These are phyloP conservation scores for Lates calcarifer DNA, from an alignment of 2,113 vertebrate species.

Conservation along the genomic window DNA sequence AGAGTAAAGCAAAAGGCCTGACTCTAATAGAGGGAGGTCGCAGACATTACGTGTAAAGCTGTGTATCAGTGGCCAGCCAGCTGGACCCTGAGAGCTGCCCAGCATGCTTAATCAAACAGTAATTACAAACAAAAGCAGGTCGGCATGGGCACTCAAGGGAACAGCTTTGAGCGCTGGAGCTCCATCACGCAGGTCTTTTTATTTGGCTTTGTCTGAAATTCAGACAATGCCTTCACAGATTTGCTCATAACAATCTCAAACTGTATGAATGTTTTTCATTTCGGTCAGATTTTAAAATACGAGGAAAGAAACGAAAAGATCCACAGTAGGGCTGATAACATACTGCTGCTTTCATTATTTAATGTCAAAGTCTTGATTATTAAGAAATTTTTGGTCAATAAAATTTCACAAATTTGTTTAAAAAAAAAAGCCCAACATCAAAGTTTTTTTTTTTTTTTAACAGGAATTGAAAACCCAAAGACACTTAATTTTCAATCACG, in stretches of 20 bases:
- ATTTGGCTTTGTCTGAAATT: constrained; percentile 69
- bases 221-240: constrained; percentile 52
- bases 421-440: not conserved
- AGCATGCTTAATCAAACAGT: constrained; percentile 86
- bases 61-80: constrained; percentile 78
- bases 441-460: too few relatives aligned
- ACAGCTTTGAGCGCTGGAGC: constrained; percentile 70
- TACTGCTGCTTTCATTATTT: not conserved
- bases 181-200: constrained; percentile 80
- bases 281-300: not conserved
- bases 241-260: constrained; percentile 24
- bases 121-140: constrained; percentile 86
- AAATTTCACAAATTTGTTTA: not conserved
- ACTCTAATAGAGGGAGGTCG: constrained; percentile 70
- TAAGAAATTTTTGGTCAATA: not conserved
- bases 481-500: not conserved
- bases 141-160: constrained; percentile 76
- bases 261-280: not conserved
- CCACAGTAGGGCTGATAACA: not conserved
- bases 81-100: constrained; percentile 79
- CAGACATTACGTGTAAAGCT: constrained; percentile 83
- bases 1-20: constrained; percentile 62
- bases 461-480: not conserved
- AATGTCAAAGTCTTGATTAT: not conserved
- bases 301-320: not conserved